Evolutionary conservation across 2,888 invertebrate genomes (phyloP), one percentile per base, ranked within the genome.

Genomic region (Caenorhabditis macrosperma): DNA sequence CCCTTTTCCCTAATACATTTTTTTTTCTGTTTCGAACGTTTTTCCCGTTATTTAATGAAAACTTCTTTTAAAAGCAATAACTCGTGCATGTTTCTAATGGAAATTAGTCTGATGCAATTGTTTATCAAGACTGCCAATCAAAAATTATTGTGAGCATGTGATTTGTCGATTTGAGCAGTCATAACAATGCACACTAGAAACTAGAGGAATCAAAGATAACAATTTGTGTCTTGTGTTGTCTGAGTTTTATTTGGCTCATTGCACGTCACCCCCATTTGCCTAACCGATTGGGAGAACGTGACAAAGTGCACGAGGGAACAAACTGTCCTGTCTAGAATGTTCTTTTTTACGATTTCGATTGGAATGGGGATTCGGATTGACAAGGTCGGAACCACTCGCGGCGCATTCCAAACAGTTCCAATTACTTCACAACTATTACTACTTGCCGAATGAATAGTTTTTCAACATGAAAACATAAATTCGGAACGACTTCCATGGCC

Each of bases 401-500:
- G 54, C 61, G 44, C 46, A 55, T 55, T 46, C 52, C 52, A 3
- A 46, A 30, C 63, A 57, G 48, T 63, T 59, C 74, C 50, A 59
- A 64, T 64, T 61, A 72, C 72, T 63, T 33, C n/a, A 41, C 41
- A n/a, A 46, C 30, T 72, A 60, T 22, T 52, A 59, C 72, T 72
- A 57, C 72, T 72, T 48, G 57, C 63, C 72, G 46, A 59, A 55
- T 50, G 59, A 64, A 67, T 48, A 33, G 57, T 64, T 64, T 64
- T 63, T 22, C 46, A 26, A 46, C 55, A 61, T 48, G 72, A 50
- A 59, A 66, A 74, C 64, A 74, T 74, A 59, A 74, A 74, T 74
- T 72, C 59, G 59, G 64, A 74, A 74, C 50, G 64, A 74, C 64
- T 74, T 64, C 57, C 26, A 59, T 74, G 74, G 57, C 74, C 74